phyloP scores from a whole-genome alignment of 2,797 vertebrate genomes.

The Scomberomorus guttatus region DNA sequence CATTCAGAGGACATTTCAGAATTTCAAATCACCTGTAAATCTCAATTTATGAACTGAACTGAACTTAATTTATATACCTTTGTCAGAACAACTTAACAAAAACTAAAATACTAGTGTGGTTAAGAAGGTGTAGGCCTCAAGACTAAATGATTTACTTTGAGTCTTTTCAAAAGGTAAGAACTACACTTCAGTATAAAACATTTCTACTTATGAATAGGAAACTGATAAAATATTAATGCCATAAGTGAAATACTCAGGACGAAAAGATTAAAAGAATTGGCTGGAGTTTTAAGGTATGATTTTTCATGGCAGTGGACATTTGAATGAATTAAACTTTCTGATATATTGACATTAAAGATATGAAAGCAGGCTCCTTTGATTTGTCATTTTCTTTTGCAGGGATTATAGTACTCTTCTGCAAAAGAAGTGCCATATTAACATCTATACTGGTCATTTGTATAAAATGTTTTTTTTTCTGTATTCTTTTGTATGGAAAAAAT shows the following conservation, averaged over 20 bases:
- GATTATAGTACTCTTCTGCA: background rate
- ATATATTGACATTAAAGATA: constrained; percentile 16
- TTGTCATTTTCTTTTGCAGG: constrained; percentile 13
- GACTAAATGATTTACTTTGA: background rate
- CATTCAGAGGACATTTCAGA: background rate
- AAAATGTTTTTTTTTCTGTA: constrained; percentile 15
- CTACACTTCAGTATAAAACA: background rate
- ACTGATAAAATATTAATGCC: background rate
- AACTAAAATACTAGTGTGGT: background rate
- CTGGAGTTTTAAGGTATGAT: constrained; percentile 3
- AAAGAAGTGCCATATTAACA: constrained; percentile 7
- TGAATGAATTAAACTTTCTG: background rate
- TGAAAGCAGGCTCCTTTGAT: constrained; percentile 28
- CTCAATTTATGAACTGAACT: background rate
- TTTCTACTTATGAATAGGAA: background rate
- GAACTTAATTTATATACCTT: background rate
- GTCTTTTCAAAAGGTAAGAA: background rate
- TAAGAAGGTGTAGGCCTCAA: background rate
- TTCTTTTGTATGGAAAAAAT: constrained; percentile 24
- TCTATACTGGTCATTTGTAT: constrained; percentile 14
- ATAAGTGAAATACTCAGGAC: background rate
- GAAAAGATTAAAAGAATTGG: constrained; percentile 10
- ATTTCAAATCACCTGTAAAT: background rate
- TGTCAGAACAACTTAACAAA: background rate
- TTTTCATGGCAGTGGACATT: constrained; percentile 59